Evolutionary conservation across 1,140 invertebrate genomes (phyloP), one percentile per base, ranked within the genome.

Genomic region (Philotrypesis tridentata): DNA sequence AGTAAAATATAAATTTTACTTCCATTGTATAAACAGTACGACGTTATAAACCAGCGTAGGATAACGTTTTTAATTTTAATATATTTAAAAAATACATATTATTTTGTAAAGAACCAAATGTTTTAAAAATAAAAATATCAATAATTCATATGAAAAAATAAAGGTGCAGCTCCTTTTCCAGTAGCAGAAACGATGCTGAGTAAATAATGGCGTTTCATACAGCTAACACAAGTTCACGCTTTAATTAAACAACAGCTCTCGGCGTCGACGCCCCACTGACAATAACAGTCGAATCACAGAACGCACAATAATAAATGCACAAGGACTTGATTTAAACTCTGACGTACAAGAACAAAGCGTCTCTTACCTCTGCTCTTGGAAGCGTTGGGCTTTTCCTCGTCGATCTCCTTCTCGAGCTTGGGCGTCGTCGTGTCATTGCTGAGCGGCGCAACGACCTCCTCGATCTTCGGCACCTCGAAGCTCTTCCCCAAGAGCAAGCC

Each of bases 371-470:
- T 77, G n/a, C 73, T 87, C 48, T 86, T 87, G 0, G 87, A 84
- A 29, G 80, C 85, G 48, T 84, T 86, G n/a, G 87, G 86, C 60
- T 88, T 88, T 8, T 89, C 87, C 27, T 92, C 88, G 0, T 87
- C 88, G 0, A 55, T 17, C 5, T 73, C 86, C 0, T 90, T 88
- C 0, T 90, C 90, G 0, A 90, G n/a, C 0, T 87, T 87, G 4
- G 89, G 48, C 55, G 88, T 90, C 40, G 89, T 89, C 1, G 88
- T 85, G 21, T 92, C 89, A 0, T 89, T 85, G 25, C 87, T 89
- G 9, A 91, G 68, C 0, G 91, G 90, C 7, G 89, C 88, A 2
- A 91, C 85, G 7, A 92, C 86, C 29, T 91, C 90, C 40, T 92
- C 91, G 0, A 86, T 90, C 72, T 91, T 91, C 21, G 89, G 87